phyloP scores from a whole-genome alignment of 2,888 invertebrate genomes.

The Argyra leucocephala region DNA sequence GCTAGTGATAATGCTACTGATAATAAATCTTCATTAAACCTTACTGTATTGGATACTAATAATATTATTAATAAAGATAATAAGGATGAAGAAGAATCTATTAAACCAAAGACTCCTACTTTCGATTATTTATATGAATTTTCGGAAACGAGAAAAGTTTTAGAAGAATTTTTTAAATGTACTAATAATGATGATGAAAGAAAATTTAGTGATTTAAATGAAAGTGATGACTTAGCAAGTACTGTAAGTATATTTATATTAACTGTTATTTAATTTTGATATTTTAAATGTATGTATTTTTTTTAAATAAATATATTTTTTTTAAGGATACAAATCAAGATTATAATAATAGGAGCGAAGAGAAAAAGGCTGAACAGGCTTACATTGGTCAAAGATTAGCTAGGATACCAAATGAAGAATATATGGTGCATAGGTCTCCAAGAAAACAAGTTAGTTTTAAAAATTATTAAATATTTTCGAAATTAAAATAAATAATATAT shows the following conservation, averaged over 20 bases:
- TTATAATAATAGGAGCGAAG: constrained; percentile 29
- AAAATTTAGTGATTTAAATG: constrained; percentile 41
- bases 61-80: constrained; percentile 18
- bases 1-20: not conserved
- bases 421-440: constrained; percentile 38
- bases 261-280: not conserved
- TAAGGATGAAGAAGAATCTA: constrained; percentile 19
- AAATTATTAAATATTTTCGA: not conserved
- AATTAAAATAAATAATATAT: too few relatives aligned
- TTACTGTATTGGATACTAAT: constrained; percentile 22
- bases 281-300: constrained; percentile 3
- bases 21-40: constrained; percentile 19
- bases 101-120: constrained; percentile 47
- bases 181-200: constrained; percentile 52
- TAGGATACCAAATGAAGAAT: constrained; percentile 41
- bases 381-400: constrained; percentile 43
- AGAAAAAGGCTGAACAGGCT: constrained; percentile 37
- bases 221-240: constrained; percentile 39
- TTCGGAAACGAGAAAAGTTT: constrained; percentile 82
- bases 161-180: constrained; percentile 85
- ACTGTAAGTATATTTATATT: constrained; percentile 30
- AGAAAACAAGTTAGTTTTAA: constrained; percentile 32
- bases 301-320: constrained; percentile 13
- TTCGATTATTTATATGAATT: constrained; percentile 87
- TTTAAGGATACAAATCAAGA: constrained; percentile 33